Conservation (phyloP, 2,113 vertebrate genomes). For the Centropus unirufus region DNA sequence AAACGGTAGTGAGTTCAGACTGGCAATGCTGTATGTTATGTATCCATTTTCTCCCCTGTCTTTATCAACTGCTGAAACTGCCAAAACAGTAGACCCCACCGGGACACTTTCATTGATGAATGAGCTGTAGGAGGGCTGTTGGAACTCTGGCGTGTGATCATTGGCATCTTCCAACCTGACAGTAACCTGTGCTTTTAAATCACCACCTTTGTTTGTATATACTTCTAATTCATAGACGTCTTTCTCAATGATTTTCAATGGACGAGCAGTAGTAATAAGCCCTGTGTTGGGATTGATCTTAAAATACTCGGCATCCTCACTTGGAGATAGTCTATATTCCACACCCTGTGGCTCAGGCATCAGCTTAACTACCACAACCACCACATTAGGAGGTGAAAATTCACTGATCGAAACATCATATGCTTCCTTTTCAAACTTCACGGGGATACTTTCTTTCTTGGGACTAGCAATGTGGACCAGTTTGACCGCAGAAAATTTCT, state of each 20-base stretch:
- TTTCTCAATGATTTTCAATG: constrained; percentile 84
- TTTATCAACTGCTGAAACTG: constrained; percentile 87
- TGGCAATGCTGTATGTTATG: constrained; percentile 95
- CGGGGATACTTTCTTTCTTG: constrained; percentile 68
- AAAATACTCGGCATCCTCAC: constrained; percentile 85
- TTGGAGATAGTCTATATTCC: constrained; percentile 86
- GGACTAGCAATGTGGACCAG: constrained; percentile 81
- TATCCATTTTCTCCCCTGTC: constrained; percentile 97
- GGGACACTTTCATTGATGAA: constrained; percentile 92
- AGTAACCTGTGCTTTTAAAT: constrained; percentile 83
- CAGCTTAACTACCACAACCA: constrained; percentile 86
- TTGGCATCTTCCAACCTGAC: constrained; percentile 90
- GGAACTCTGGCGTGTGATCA: constrained; percentile 90
- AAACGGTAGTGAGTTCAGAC: constrained; percentile 87
- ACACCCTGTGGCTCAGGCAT: constrained; percentile 82
- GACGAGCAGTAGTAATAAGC: constrained; percentile 85
- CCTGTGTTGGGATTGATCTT: constrained; percentile 89
- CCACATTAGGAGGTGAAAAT: constrained; percentile 91
- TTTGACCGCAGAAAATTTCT: constrained; percentile 84
- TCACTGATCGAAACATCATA: constrained; percentile 90
- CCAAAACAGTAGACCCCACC: constrained; percentile 83
- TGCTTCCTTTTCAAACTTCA: constrained; percentile 84
- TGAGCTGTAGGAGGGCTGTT: constrained; percentile 84
- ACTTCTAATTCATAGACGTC: constrained; percentile 88
- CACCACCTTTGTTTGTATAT: constrained; percentile 76